Base-by-base conservation (phyloP, 1,140 invertebrate genomes). In the Drusus annulatus region DNA sequence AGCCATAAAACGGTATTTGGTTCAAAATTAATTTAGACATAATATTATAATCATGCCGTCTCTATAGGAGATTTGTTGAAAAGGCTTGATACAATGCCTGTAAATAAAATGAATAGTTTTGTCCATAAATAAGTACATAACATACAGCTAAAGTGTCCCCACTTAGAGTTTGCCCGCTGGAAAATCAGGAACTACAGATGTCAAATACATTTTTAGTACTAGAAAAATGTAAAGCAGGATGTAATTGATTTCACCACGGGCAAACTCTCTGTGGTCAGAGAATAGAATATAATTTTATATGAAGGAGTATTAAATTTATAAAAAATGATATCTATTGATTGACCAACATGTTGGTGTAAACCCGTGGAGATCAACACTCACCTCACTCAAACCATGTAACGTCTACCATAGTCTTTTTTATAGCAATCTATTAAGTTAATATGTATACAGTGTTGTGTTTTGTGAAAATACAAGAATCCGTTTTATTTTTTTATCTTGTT, bases 401-500 rank as follows among this genome's bases (percentile, higher is more conserved):
- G 31, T 25, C 62, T 65, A 65, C 62, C 25, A 65, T n/a, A 25
- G 15, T 63, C 25, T 15, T 65, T n/a, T 28, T 13, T 25, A 31
- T 31, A 45, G 36, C 36, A 28, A 65, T 65, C 23, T 16, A 25
- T 65, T 25, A 65, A 28, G 16, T 65, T 28, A 25, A 45, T 8
- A 65, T 28, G 5, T 65, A 65, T 25, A 25, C 28, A 36, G 25
- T 65, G 28, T 31, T 15, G 62, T 28, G 28, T 31, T 28, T 65
- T 13, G 21, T 65, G 10, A 19, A 60, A 15, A 60, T 60, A 60
- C 56, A 65, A 45, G 36, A 45, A n/a, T 65, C 28, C 62, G 28
- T 65, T 25, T n/a, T 65, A 65, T 65, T 65, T 65, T 65, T 65
- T 65, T 65, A 65, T 25, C 21, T 65, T 65, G 62, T 65, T 65